Base-by-base conservation (phyloP, 2,113 vertebrate species). In the Glareola pratincola region DNA sequence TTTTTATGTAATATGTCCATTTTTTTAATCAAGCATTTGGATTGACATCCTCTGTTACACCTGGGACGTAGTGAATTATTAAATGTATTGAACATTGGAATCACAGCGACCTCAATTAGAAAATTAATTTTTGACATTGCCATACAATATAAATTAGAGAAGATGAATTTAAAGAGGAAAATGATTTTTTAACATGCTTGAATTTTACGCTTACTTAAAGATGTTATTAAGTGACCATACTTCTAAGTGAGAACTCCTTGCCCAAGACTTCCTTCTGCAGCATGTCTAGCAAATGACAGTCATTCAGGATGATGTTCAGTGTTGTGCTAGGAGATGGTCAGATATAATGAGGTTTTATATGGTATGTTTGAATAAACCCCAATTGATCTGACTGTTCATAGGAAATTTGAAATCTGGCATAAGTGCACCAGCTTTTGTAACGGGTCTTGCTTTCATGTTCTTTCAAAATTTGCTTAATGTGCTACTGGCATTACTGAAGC, bases 11-110 rank as follows among this genome's bases (percentile, higher is more conserved):
- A 32, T 62, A 59, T 77, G 47, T 88, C 34, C 34, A 6, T 18
- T 87, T 92, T 34, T 93, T 94, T 81, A 53, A 39, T 92, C 24
- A 77, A 3, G n/a, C 36, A 20, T 81, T 85, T 88, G 41, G 53
- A 45, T 23, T 94, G 50, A 45, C 68, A 74, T 69, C 16, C 9
- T 71, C n/a, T 71, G 1, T 77, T 85, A 68, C 73, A 75, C 43
- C 37, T 43, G 51, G 74, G 77, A 85, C 51, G 13, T 54, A 39
- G 21, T 84, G 83, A 89, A 59, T 91, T 80, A 77, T 32, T 78
- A 50, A 82, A 48, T 41, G 10, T 84, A 27, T 74, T 86, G 54
- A 89, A 63, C 14, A 14, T 23, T 45, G 24, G 9, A 26, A 54
- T 71, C 34, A 23, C 22, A 71, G 37, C 0, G 1, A 66, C 47